Evolutionary conservation across 30 jellyfish, hydroid and myxozoan species (phyloP).

Genomic region (Rhopilema esculentum): DNA sequence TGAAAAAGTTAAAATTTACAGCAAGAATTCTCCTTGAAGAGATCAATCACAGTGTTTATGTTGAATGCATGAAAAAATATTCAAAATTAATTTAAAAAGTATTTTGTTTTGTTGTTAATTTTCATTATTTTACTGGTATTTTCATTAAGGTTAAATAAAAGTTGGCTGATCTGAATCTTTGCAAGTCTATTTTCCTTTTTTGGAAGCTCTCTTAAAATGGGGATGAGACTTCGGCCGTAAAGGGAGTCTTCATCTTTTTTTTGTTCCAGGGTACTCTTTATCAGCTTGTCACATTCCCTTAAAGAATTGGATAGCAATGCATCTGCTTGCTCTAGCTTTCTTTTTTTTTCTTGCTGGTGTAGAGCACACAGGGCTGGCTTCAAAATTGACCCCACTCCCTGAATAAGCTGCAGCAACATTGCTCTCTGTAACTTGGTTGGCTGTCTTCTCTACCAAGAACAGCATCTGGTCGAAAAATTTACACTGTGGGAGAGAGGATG

Average conservation of each 20-base stretch:
- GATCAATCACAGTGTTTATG: background rate
- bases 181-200: conserved; percentile 31
- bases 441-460: conserved; percentile 61
- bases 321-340: background rate
- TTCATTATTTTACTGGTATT: conserved; percentile 2
- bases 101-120: background rate
- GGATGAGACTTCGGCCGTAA: conserved; percentile 20
- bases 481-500: conserved; percentile 51
- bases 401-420: background rate
- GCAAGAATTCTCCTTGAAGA: too few relatives aligned
- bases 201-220: background rate
- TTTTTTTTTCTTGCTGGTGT: too few relatives aligned
- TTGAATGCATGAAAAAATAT: background rate
- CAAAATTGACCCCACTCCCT: background rate
- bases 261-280: background rate
- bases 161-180: conserved; percentile 14
- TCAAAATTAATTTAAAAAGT: too few relatives aligned
- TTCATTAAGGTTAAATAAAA: conserved; percentile 27
- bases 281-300: background rate
- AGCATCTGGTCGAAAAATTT: conserved; percentile 50
- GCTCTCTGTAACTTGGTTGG: conserved; percentile 44
- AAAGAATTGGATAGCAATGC: background rate
- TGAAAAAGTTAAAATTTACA: too few relatives aligned
- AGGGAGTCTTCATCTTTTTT: background rate
- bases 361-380: background rate